Percentiles rank a stretch among this genome's conserved stretches.
These are phyloP conservation scores for Cephalopterus ornatus DNA, from an alignment of 2,113 vertebrate genomes.

Conservation along the genomic window DNA sequence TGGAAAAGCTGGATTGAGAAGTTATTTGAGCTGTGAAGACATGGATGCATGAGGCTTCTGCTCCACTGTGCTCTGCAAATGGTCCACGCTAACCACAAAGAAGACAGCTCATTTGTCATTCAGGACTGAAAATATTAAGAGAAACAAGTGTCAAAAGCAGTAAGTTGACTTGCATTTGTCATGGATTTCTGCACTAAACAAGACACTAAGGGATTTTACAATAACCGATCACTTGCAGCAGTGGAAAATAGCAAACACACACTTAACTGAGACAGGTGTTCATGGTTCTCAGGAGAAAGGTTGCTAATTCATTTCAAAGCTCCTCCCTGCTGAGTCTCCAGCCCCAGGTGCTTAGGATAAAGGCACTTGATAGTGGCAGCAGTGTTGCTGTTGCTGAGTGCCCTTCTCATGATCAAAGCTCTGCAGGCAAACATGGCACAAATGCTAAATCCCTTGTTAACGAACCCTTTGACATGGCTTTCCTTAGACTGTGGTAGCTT, in stretches of 20 bases:
- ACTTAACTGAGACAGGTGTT: background rate
- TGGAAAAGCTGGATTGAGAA: background rate
- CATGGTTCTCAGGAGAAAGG: background rate
- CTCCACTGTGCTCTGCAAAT: background rate
- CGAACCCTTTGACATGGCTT: background rate
- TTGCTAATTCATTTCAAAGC: background rate
- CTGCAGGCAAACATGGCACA: background rate
- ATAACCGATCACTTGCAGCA: background rate
- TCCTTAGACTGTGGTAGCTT: accelerated
- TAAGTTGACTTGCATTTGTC: background rate
- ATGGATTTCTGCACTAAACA: background rate
- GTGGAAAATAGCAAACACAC: background rate
- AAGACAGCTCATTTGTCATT: background rate
- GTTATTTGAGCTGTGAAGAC: background rate
- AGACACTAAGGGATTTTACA: background rate
- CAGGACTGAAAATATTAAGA: background rate
- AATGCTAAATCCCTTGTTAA: background rate
- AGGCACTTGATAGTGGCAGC: background rate
- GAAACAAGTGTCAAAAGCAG: background rate
- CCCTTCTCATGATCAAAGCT: conserved; percentile 27
- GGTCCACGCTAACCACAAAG: background rate
- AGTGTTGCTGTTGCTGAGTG: background rate
- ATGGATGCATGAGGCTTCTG: background rate
- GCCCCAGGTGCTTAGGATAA: background rate
- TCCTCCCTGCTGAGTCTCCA: background rate